Base-by-base conservation (phyloP, 2,797 vertebrate species). In the Botia almorhae region DNA sequence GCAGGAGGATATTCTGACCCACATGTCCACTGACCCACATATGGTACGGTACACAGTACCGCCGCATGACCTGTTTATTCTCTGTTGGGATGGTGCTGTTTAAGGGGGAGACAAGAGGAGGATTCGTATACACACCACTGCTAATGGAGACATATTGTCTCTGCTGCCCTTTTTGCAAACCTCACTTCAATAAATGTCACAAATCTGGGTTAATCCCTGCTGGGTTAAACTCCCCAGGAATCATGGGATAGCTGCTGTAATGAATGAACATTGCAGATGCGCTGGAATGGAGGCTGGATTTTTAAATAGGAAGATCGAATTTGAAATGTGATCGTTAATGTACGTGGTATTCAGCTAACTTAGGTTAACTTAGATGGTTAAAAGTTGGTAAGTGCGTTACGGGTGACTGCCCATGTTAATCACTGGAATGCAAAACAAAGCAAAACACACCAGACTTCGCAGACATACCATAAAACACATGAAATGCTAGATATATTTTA, bases 1-100 rank as follows among this genome's bases (percentile, higher is more conserved):
- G 61, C 83, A 88, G 83, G 86, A 89, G 75, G 85, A 90, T 85
- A 87, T 82, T 90, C 83, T 92, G 91, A 92, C 88, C 89, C 87
- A 90, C 88, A 92, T 90, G 83, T 90, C 86, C 85, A 82, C n/a
- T 90, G 92, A 92, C 91, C 92, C 86, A 92, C 84, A 92, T 93
- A 82, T 85, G 81, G 76, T 63, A 64, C 82, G 60, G 86, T 72
- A 85, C 80, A 86, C 76, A 90, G 73, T 74, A 60, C 74, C 29
- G 80, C 69, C 36, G 71, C 76, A 51, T 81, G 76, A 84, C 16
- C 23, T 74, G 71, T 90, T 70, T 87, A 82, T 80, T 86, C 84
- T 21, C 78, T 64, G 21, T 21, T 61, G 5, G 26, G 36, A 60
- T 51, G 14, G 56, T 13, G 56, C 33, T 68, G 51, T 67, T 71